Evolutionary conservation across 2,113 vertebrate species (phyloP), one percentile per base, ranked within the genome.

Genomic region (Hiodon alosoides): DNA sequence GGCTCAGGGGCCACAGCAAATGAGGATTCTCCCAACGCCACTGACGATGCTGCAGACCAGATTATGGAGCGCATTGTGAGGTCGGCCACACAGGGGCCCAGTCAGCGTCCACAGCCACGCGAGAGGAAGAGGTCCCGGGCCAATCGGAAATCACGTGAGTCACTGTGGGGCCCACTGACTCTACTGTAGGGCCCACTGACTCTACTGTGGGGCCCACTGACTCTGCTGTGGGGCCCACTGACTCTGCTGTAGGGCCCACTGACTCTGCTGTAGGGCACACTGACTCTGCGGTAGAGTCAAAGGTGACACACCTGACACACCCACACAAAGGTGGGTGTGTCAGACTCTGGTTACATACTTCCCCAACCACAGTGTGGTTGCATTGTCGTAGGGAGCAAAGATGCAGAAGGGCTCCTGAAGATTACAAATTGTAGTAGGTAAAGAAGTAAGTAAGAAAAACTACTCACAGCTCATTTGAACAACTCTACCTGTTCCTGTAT

Each of bases 51-150:
- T 0, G 96, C 97, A 0, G 97, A 99, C 77, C 96, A 98, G 88
- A 99, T 99, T 86, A 99, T 99, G 97, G 96, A 99, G 86, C 94
- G 94, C 76, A 99, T 99, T 0, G 96, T 99, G 1, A 94, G 96
- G 84, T 98, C 97, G 0, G 97, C 96, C 85, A 98, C 95, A 76
- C 97, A 98, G 91, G 94, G 94, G 84, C 96, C 95, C 86, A 91
- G 93, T 81, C 94, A 94, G 84, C 89, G 94, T 81, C 87, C 90
- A 0, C 93, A 94, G 76, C 96, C 95, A 3, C 90, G 95, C 46
- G 97, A 99, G 85, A 94, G 97, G 83, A 94, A 93, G 76, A 89
- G 96, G 16, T 98, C 96, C 72, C 88, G 97, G 72, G 95, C 91
- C 81, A 99, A 99, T 83, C 91, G 97, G 64, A 99, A 99, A 76